A percentile compares a stretch with the other conserved stretches of the same genome.
phyloP scores from a whole-genome alignment of 1,140 invertebrate species.

The Drosophila subpulchrella region DNA sequence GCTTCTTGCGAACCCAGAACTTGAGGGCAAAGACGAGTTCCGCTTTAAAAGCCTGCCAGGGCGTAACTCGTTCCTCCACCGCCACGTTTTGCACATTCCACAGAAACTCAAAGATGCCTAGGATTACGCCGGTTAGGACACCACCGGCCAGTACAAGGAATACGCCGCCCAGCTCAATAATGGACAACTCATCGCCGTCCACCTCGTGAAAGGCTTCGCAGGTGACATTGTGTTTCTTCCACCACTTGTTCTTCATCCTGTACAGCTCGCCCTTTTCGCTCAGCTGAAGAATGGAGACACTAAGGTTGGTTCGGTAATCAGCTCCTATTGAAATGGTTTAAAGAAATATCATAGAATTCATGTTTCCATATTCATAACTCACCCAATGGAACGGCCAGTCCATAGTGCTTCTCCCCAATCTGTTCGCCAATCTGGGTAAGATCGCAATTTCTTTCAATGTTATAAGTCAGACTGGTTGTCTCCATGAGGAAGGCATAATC shows the following conservation, averaged over 20 bases:
- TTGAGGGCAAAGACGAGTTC: conserved; percentile 88
- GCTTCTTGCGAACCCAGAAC: conserved; percentile 88
- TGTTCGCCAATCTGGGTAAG: conserved; percentile 91
- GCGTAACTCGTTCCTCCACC: conserved; percentile 89
- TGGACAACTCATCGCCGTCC: conserved; percentile 85
- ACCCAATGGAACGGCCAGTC: conserved; percentile 92
- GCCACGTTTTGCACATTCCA: conserved; percentile 93
- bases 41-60: conserved; percentile 87
- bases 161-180: conserved; percentile 90
- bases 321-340: conserved; percentile 40
- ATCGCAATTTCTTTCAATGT: conserved; percentile 90
- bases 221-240: conserved; percentile 87
- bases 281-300: conserved; percentile 90
- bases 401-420: conserved; percentile 94
- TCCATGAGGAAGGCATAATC: conserved; percentile 94
- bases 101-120: conserved; percentile 92
- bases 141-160: conserved; percentile 89
- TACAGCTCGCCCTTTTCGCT: conserved; percentile 92
- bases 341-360: background rate
- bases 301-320: conserved; percentile 89
- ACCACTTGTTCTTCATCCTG: conserved; percentile 94
- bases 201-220: conserved; percentile 58
- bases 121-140: conserved; percentile 87
- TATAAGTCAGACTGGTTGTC: conserved; percentile 92
- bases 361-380: conserved; percentile 29